Percentiles rank a stretch among this genome's conserved stretches.
phyloP scores from a whole-genome alignment of 2,888 invertebrate genomes.

The Apotomis betuletana region DNA sequence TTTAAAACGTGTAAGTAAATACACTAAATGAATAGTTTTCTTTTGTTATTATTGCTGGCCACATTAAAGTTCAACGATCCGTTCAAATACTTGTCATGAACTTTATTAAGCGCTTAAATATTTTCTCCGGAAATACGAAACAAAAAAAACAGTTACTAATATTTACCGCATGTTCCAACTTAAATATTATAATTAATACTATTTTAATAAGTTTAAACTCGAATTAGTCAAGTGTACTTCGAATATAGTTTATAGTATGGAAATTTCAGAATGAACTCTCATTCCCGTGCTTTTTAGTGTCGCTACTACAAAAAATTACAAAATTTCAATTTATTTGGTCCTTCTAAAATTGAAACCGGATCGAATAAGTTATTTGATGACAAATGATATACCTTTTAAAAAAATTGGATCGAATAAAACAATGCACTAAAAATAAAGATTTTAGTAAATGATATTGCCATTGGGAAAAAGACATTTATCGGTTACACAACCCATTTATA shows the following conservation, averaged over 20 bases:
- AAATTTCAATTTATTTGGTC: neutral
- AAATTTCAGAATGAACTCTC: constrained; percentile 40
- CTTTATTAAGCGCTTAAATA: neutral
- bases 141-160: neutral
- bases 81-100: constrained; percentile 2
- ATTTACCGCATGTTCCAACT: neutral
- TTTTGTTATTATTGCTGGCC: constrained; percentile 4
- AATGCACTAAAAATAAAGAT: neutral
- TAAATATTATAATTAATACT: too few relatives aligned
- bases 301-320: constrained; percentile 23
- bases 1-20: neutral
- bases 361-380: neutral
- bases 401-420: neutral
- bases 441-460: constrained; percentile 44
- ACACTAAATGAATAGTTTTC: neutral
- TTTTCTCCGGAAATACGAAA: neutral
- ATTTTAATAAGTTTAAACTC: too few relatives aligned
- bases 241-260: neutral
- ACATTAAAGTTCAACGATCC: neutral
- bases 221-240: too few relatives aligned
- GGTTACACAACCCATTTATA: constrained; percentile 42
- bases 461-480: constrained; percentile 43
- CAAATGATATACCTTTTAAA: neutral
- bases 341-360: neutral
- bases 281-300: constrained; percentile 44